These are phyloP conservation scores for Philaethria dido DNA, from an alignment of 2,888 invertebrate species.

Conservation along the genomic window DNA sequence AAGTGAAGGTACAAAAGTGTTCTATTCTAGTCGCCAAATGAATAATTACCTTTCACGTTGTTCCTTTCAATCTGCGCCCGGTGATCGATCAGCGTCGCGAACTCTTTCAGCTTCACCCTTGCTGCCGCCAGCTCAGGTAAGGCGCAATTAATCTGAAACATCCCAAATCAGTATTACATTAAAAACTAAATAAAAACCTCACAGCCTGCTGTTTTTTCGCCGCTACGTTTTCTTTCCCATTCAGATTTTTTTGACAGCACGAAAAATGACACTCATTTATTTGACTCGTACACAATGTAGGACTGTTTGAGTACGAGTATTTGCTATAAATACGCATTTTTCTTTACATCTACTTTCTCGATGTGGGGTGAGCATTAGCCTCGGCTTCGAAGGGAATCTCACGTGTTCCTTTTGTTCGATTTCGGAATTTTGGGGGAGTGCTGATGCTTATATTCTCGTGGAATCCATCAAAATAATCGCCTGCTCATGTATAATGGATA, in stretches of 20 bases:
- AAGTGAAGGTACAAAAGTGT: constrained; percentile 83
- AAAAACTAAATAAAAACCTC: constrained; percentile 80
- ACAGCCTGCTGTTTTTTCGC: constrained; percentile 78
- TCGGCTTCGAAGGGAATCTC: constrained; percentile 75
- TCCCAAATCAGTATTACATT: constrained; percentile 84
- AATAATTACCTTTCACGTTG: constrained; percentile 83
- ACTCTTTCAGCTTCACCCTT: constrained; percentile 83
- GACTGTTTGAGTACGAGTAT: constrained; percentile 85
- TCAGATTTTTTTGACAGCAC: constrained; percentile 84
- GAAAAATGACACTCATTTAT: constrained; percentile 84
- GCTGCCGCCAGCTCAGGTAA: constrained; percentile 77
- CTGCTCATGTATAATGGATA: constrained; percentile 77
- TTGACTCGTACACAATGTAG: constrained; percentile 84
- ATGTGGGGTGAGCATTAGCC: constrained; percentile 81
- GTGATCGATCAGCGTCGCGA: constrained; percentile 82
- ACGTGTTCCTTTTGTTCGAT: constrained; percentile 81
- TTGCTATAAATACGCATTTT: constrained; percentile 85
- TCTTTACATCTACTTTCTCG: constrained; percentile 81
- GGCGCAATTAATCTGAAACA: constrained; percentile 83
- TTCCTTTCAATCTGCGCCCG: constrained; percentile 81
- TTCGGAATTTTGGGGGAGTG: constrained; percentile 81
- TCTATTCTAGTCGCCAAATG: constrained; percentile 84
- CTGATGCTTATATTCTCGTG: constrained; percentile 77
- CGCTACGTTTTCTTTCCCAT: constrained; percentile 81
- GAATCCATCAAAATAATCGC: constrained; percentile 82